Percentiles rank a stretch among this genome's conserved stretches.
These are phyloP conservation scores for Cyclopterus lumpus DNA, from an alignment of 2,797 vertebrate species.

Conservation along the genomic window DNA sequence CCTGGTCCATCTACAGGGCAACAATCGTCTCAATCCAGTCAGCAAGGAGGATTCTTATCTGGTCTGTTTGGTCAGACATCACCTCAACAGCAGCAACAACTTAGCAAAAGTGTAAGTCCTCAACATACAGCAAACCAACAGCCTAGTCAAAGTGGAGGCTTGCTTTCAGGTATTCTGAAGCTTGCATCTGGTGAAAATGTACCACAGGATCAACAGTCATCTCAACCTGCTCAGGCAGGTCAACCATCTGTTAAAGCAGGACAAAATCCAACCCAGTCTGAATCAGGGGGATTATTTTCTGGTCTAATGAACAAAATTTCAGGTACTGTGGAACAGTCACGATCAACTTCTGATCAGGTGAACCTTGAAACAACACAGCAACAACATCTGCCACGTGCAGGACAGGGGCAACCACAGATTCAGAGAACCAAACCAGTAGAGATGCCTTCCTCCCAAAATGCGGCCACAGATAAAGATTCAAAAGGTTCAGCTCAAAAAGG, in stretches of 20 bases:
- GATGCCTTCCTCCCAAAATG: conserved; percentile 67
- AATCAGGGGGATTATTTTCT: conserved; percentile 79
- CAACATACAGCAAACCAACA: conserved; percentile 63
- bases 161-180: conserved; percentile 87
- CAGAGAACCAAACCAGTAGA: conserved; percentile 81
- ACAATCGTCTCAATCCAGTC: conserved; percentile 67
- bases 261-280: conserved; percentile 65
- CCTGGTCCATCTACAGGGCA: conserved; percentile 57
- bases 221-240: conserved; percentile 47
- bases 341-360: conserved; percentile 48
- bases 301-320: conserved; percentile 81
- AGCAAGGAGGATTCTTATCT: conserved; percentile 82
- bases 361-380: conserved; percentile 56
- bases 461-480: conserved; percentile 73
- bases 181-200: conserved; percentile 80
- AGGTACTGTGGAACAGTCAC: conserved; percentile 69
- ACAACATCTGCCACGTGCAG: conserved; percentile 56
- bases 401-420: conserved; percentile 76
- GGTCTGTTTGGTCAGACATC: conserved; percentile 78
- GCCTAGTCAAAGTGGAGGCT: conserved; percentile 74
- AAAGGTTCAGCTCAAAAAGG: conserved; percentile 77
- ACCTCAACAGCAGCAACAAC: conserved; percentile 59
- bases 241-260: conserved; percentile 47
- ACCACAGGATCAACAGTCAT: conserved; percentile 62
- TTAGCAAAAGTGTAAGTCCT: conserved; percentile 50